These are phyloP conservation scores for Dicyema japonicum DNA, from an alignment of 1,140 invertebrate genomes.

Conservation along the genomic window DNA sequence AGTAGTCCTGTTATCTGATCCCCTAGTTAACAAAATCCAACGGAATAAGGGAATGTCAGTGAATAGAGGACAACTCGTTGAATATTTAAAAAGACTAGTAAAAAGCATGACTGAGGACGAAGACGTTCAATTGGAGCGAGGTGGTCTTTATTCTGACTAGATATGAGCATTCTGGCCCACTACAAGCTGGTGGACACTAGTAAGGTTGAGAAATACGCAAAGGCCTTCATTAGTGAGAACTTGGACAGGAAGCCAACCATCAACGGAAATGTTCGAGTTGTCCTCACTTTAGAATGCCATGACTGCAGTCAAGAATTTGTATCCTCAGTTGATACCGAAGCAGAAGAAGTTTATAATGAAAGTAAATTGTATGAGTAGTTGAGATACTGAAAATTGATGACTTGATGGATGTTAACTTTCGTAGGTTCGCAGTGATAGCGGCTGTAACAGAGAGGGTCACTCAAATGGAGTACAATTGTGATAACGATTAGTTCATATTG, in stretches of 20 bases:
- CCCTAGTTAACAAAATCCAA: too few species aligned
- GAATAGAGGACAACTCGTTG: too few species aligned
- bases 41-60: too few species aligned
- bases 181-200: conserved; percentile 13
- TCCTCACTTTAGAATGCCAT: neutral
- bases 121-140: too few species aligned
- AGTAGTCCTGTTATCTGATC: too few species aligned
- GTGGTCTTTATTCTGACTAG: too few species aligned
- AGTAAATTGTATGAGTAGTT: conserved; percentile 14
- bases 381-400: conserved; percentile 15
- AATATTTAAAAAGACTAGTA: too few species aligned
- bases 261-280: conserved; percentile 7
- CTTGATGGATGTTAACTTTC: conserved; percentile 12
- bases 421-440: conserved; percentile 16
- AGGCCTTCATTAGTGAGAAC: conserved; percentile 16
- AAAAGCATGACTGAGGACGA: too few species aligned
- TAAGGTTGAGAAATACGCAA: conserved; percentile 12
- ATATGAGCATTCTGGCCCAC: conserved; percentile 14
- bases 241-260: conserved; percentile 11
- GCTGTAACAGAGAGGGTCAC: conserved; percentile 15
- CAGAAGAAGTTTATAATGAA: conserved; percentile 8
- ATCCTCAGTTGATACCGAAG: too few species aligned
- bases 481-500: conserved; percentile 8
- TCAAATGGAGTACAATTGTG: conserved; percentile 13
- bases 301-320: neutral